Percentiles rank a stretch among this genome's conserved stretches.
Evolutionary conservation across 2,113 vertebrate genomes (phyloP).

Genomic region (Carassius gibelio): DNA sequence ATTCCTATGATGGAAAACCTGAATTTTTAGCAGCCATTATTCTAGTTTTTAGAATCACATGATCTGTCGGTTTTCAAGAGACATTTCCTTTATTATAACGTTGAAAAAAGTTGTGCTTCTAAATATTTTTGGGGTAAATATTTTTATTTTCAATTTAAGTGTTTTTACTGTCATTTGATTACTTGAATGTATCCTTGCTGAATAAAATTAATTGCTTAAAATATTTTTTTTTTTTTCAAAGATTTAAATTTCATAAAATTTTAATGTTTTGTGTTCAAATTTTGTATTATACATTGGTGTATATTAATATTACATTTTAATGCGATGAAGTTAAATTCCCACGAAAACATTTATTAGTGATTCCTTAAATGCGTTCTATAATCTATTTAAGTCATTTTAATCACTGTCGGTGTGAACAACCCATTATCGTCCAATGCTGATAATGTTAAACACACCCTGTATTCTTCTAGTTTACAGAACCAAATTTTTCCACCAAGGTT

Average conservation of each 20-base stretch:
- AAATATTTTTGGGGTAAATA: too few species aligned
- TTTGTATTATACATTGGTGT: too few species aligned
- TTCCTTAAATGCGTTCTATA: too few species aligned
- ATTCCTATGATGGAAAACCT: too few species aligned
- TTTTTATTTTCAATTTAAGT: too few species aligned
- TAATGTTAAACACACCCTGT: neutral
- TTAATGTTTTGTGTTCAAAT: too few species aligned
- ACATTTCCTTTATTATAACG: neutral
- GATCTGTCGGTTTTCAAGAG: neutral
- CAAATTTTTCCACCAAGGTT: too few species aligned
- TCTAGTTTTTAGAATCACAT: neutral
- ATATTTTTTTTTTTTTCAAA: neutral
- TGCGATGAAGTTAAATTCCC: neutral
- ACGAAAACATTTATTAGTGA: too few species aligned
- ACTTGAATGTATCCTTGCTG: neutral
- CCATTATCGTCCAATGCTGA: neutral
- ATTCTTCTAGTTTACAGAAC: too few species aligned
- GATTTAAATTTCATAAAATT: neutral
- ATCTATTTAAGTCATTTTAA: neutral
- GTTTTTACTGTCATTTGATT: too few species aligned
- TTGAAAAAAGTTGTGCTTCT: neutral
- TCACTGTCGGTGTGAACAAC: neutral
- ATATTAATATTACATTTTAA: neutral
- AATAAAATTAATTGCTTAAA: neutral
- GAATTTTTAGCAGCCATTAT: too few species aligned